Conservation (phyloP, 2,888 invertebrate species). For the Carcina quercana region DNA sequence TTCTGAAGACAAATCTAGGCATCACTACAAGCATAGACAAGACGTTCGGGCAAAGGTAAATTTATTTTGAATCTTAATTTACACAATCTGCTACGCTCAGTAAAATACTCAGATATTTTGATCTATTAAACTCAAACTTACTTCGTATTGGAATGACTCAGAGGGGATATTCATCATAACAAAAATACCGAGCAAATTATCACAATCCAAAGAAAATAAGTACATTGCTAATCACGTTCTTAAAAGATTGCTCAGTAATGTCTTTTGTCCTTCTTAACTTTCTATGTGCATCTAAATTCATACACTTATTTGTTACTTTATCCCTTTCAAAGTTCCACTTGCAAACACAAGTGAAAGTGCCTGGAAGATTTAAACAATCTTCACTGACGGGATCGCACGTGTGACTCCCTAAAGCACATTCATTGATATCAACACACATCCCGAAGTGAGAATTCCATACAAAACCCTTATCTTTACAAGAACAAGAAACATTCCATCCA, state of each 20-base stretch:
- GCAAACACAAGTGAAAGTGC: conserved; percentile 63
- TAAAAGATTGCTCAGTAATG: too few relatives aligned
- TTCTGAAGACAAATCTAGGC: conserved; percentile 83
- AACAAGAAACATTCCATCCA: conserved; percentile 76
- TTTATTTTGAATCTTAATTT: conserved; percentile 1
- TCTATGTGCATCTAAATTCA: too few relatives aligned
- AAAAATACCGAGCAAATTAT: too few relatives aligned
- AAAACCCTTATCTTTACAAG: conserved; percentile 66
- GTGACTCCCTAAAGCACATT: conserved; percentile 58
- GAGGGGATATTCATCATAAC: too few relatives aligned
- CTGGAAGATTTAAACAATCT: conserved; percentile 74
- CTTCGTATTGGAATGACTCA: too few relatives aligned
- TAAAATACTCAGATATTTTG: too few relatives aligned
- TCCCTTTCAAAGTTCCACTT: conserved; percentile 58
- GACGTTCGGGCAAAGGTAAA: conserved; percentile 86
- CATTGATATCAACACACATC: conserved; percentile 77
- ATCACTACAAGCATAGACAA: conserved; percentile 78
- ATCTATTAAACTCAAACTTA: too few relatives aligned
- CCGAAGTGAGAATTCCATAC: conserved; percentile 75
- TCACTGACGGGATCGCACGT: conserved; percentile 53
- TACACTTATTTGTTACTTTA: conserved; percentile 18
- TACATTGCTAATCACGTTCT: too few relatives aligned
- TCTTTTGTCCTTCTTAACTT: too few relatives aligned
- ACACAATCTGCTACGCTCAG: too few relatives aligned
- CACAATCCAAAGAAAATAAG: too few relatives aligned